A percentile compares a stretch with the other conserved stretches of the same genome.
These are phyloP conservation scores for Crematogaster levior DNA, from an alignment of 2,888 invertebrate species.

Conservation along the genomic window DNA sequence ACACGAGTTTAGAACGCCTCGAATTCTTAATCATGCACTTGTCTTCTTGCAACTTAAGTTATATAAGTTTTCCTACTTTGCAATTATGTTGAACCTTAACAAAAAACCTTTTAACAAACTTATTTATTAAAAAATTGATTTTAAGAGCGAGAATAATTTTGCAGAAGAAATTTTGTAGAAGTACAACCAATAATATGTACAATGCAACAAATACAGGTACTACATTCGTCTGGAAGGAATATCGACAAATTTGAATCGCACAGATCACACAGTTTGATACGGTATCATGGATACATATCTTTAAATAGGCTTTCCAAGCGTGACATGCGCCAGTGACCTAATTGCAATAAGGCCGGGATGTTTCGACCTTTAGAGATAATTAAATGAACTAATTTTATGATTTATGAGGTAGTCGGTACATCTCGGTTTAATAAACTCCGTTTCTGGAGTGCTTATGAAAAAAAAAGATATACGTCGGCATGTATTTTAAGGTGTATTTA, in stretches of 20 bases:
- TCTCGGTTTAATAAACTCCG: conserved; percentile 20
- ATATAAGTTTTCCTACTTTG: background rate
- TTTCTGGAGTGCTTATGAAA: conserved; percentile 29
- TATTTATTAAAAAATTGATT: background rate
- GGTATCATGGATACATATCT: conserved; percentile 15
- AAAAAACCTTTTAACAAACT: background rate
- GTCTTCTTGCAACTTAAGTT: background rate
- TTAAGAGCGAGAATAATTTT: background rate
- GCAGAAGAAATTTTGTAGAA: background rate
- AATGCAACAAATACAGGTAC: background rate
- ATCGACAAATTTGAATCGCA: background rate
- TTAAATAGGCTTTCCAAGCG: conserved; percentile 20
- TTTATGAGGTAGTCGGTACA: background rate
- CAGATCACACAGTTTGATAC: background rate
- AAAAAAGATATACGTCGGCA: conserved; percentile 16
- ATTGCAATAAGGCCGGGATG: conserved; percentile 27
- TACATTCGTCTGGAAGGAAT: background rate
- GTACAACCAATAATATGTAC: background rate
- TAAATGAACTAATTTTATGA: conserved; percentile 22
- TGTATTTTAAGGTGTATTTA: conserved; percentile 17
- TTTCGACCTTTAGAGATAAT: conserved; percentile 34
- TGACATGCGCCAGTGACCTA: conserved; percentile 30
- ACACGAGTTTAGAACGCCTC: background rate
- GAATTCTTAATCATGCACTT: background rate
- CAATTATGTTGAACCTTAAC: background rate